Base-by-base conservation (phyloP, 2,888 invertebrate genomes). In the Mythimna pallens region DNA sequence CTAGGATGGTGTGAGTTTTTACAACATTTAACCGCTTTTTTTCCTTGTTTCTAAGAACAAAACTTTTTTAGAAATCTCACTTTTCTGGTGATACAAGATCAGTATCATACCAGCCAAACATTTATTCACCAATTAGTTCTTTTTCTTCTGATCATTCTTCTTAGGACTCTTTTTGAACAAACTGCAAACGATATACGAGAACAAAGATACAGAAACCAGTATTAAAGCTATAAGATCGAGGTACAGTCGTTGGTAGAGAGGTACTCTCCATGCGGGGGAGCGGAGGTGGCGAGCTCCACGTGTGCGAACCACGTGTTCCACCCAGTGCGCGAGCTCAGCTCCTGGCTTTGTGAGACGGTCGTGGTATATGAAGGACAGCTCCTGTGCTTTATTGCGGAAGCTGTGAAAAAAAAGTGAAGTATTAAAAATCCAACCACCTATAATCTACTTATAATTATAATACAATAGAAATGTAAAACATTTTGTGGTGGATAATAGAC, bases 241-340 rank as follows among this genome's bases (percentile, higher is more conserved):
- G 65, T 89, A 92, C 4, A 97, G 93, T 61, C 91, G 90, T 74
- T 92, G 90, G 76, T 92, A 92, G 52, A 88, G 82, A 0, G 91
- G 88, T 4, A 90, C 54, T 25, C 70, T 61, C 0, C 88, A 76
- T 0, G 92, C 92, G 2, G 91, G 90, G 0, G 92, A 92, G 50
- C 91, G 88, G 4, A 96, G 87, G 86, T 97, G 94, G 7, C 93
- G 93, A 1, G 97, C 97, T 0, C 97, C 97, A 20, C 94, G 91
- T 0, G 97, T 97, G 71, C 95, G 92, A 1, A 96, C 96, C 0
- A 97, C 97, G 89, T 97, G 97, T 88, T 97, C 97, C 36, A 97
- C 96, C 97, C 97, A 98, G 93, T 97, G 97, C n/a, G 97, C 93
- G 40, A 97, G 96, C 25, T 96, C 97, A 22, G 96, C 96, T 64